Evolutionary conservation across 2,797 vertebrate species (phyloP), one percentile per base, ranked within the genome.

Genomic region (Dromococcyx pavoninus): DNA sequence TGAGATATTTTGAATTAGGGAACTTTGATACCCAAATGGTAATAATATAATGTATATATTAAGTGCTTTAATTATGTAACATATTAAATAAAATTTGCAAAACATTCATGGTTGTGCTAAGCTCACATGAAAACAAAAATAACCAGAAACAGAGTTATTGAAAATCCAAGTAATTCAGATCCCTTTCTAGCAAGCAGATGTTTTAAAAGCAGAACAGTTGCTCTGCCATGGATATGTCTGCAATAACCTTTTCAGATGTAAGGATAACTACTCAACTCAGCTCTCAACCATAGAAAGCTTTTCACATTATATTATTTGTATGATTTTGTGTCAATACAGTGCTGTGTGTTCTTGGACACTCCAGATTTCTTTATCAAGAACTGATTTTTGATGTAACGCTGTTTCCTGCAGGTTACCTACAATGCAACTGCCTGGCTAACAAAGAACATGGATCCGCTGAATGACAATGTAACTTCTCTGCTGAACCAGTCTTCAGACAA

Each of bases 371-470:
- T 58, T 43, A 69, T 7, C n/a, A 61, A 77, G 57, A 57, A 17
- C 13, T 33, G 25, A 53, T 27, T 12, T 48, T 85, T 96, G 71
- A 97, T 4, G 0, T 0, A 74, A 37, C 13, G 18, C 51, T 91
- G 28, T 69, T 83, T 85, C 85, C 64, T 88, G 18, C 90, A 99
- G 99, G 99, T 99, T 88, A 98, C 98, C 95, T 99, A 99, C 85
- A 99, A 99, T 0, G 99, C 99, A 30, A 98, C 96, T 8, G 97
- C 98, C 94, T 99, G 99, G 99, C 96, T 99, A 97, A 99, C 99
- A 66, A 99, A 99, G 98, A 99, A 99, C 97, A 99, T 99, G 99
- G 99, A 99, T 94, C 99, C 99, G 0, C 98, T 99, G 24, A 99
- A 99, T 1, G 99, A 99, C 97, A 99, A 99, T 0, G 99, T 99